Evolutionary conservation across 2,888 invertebrate species (phyloP), one percentile per base, ranked within the genome.

Genomic region (Serripes groenlandicus): DNA sequence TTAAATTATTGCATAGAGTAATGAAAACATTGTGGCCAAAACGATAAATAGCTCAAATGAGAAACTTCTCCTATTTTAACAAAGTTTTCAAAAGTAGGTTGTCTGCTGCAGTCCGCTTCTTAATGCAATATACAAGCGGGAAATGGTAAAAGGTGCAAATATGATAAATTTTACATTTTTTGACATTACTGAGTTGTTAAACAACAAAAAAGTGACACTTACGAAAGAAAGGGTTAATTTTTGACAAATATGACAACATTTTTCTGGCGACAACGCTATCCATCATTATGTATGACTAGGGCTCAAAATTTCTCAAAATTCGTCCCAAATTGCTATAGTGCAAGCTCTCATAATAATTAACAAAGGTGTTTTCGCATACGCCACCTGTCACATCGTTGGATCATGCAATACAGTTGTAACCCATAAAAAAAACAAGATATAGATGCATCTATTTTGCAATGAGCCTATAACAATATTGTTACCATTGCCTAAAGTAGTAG

Each of bases 161-260:
- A n/a, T n/a, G n/a, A n/a, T n/a, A n/a, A n/a, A n/a, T n/a, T n/a
- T n/a, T n/a, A n/a, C n/a, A n/a, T n/a, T n/a, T n/a, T n/a, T n/a
- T n/a, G n/a, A n/a, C n/a, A n/a, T n/a, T n/a, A n/a, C n/a, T n/a
- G n/a, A n/a, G n/a, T n/a, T n/a, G n/a, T n/a, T n/a, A n/a, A n/a
- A n/a, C n/a, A n/a, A n/a, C n/a, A n/a, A n/a, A n/a, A n/a, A n/a
- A n/a, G n/a, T n/a, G n/a, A n/a, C n/a, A n/a, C n/a, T n/a, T n/a
- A n/a, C n/a, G n/a, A n/a, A n/a, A n/a, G n/a, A n/a, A 70, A 54
- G 72, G 28, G 49, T 74, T 75, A 62, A 73, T 76, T 83, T 80
- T 82, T 85, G 85, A 85, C 79, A 82, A 82, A 85, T 85, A 52
- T 79, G 37, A 70, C 64, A 77, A 62, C 74, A 66, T 68, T 56